These are phyloP conservation scores for Lasioglossum figueresi DNA, from an alignment of 2,888 invertebrate genomes.

Conservation along the genomic window DNA sequence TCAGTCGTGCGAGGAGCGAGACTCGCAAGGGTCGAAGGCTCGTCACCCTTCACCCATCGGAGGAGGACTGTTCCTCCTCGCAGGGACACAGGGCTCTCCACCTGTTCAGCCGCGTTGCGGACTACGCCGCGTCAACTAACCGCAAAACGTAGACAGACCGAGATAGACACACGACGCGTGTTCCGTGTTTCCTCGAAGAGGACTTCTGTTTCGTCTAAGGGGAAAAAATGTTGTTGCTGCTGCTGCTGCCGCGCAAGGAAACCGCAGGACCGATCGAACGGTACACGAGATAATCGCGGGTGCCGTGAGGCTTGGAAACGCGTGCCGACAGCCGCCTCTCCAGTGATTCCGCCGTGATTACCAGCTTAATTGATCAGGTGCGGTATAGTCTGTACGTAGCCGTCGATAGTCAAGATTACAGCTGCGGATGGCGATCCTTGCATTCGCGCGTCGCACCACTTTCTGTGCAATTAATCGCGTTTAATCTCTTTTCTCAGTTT, in stretches of 20 bases:
- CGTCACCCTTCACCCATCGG: constrained; percentile 26
- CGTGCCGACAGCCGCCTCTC: constrained; percentile 54
- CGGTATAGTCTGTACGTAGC: constrained; percentile 62
- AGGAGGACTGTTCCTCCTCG: constrained; percentile 33
- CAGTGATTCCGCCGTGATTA: constrained; percentile 61
- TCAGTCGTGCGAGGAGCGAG: constrained; percentile 75
- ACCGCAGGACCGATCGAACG: constrained; percentile 35
- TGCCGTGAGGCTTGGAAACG: constrained; percentile 63
- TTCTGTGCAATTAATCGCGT: neutral
- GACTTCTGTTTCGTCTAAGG: neutral
- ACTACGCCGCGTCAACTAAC: neutral
- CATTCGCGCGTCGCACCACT: neutral
- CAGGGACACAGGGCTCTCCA: constrained; percentile 19
- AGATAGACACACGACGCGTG: constrained; percentile 12
- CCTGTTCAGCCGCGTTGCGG: constrained; percentile 49
- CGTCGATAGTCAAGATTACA: constrained; percentile 10
- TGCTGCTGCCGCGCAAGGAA: constrained; percentile 22
- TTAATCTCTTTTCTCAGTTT: neutral
- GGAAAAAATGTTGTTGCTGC: constrained; percentile 13
- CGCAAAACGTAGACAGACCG: neutral
- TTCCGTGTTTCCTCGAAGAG: neutral
- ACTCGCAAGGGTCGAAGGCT: constrained; percentile 65
- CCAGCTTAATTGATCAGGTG: constrained; percentile 76
- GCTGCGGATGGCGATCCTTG: neutral
- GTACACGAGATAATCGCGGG: constrained; percentile 58